These are phyloP conservation scores for Dysmachus trigonus DNA, from an alignment of 2,888 invertebrate species.

Conservation along the genomic window DNA sequence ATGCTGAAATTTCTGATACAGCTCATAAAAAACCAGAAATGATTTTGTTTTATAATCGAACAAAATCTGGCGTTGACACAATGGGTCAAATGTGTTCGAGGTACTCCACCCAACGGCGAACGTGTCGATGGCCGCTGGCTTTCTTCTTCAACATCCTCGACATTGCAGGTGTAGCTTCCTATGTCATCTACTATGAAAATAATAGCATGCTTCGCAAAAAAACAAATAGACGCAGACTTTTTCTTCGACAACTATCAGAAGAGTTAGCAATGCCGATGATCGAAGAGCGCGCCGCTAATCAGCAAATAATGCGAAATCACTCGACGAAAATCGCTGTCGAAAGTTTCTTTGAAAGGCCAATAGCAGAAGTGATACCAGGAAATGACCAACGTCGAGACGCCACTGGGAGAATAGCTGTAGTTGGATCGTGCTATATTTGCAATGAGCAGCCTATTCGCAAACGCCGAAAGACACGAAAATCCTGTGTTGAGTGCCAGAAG, in stretches of 20 bases:
- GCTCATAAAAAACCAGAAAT: constrained; percentile 31
- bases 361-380: background rate
- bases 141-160: constrained; percentile 8
- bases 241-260: constrained; percentile 39
- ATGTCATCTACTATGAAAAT: constrained; percentile 36
- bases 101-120: background rate
- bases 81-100: background rate
- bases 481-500: background rate
- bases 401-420: background rate
- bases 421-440: constrained; percentile 13
- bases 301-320: constrained; percentile 1
- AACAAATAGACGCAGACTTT: constrained; percentile 36
- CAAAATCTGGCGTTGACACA: constrained; percentile 16
- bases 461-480: constrained; percentile 12
- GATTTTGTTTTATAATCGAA: constrained; percentile 23
- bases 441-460: background rate
- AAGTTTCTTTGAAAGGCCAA: background rate
- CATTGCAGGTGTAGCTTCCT: background rate
- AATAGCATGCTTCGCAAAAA: constrained; percentile 22
- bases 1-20: background rate
- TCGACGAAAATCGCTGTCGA: background rate
- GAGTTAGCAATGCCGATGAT: constrained; percentile 32
- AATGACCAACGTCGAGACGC: background rate
- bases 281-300: constrained; percentile 24
- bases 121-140: background rate